phyloP scores from a whole-genome alignment of 2,888 invertebrate genomes.

The Eudemis profundana region DNA sequence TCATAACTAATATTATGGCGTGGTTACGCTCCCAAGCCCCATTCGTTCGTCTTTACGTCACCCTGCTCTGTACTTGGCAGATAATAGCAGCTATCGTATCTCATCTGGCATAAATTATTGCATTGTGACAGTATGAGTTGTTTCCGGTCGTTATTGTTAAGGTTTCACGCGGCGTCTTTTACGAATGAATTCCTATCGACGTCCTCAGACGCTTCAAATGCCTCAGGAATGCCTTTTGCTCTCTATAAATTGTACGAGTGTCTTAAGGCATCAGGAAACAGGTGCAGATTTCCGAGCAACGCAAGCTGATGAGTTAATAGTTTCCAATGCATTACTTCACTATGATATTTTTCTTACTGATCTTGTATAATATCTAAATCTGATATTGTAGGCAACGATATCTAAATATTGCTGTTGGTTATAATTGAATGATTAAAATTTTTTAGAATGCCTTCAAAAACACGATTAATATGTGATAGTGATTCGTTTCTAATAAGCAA shows the following conservation, averaged over 20 bases:
- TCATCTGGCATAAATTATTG: conserved; percentile 42
- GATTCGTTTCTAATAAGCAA: conserved; percentile 1
- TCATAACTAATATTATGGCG: conserved; percentile 27
- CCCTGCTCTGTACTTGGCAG: conserved; percentile 18
- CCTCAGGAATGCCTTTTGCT: conserved; percentile 7
- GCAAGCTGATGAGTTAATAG: conserved; percentile 6
- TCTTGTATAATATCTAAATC: not conserved
- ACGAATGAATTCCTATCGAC: conserved; percentile 5
- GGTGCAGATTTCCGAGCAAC: conserved; percentile 7
- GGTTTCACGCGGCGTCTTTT: conserved; percentile 22
- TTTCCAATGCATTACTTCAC: not conserved
- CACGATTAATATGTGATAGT: conserved; percentile 5
- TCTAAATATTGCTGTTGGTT: not conserved
- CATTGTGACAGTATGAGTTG: conserved; percentile 42
- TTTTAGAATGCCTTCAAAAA: not conserved
- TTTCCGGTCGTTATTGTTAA: conserved; percentile 39
- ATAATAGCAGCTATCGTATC: conserved; percentile 40
- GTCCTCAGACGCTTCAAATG: not conserved
- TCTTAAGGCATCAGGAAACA: conserved; percentile 18
- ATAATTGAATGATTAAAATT: not conserved
- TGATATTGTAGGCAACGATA: not conserved
- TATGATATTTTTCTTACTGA: conserved; percentile 10
- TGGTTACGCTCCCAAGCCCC: conserved; percentile 10
- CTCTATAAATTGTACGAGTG: not conserved
- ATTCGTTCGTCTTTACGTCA: conserved; percentile 32